phyloP scores from a whole-genome alignment of 2,113 vertebrate genomes.

The Spea multiplicata region DNA sequence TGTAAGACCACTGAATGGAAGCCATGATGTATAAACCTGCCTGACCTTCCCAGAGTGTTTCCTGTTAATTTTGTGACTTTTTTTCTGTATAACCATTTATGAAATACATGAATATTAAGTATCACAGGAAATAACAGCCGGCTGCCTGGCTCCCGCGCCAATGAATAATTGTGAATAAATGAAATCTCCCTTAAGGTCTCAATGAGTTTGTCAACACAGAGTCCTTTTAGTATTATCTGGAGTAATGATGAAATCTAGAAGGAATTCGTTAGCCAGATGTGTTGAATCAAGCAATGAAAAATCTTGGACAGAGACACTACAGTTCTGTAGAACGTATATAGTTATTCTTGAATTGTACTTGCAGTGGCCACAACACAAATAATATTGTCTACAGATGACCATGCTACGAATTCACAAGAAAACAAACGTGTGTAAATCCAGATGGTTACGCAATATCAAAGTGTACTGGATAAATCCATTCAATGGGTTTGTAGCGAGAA shows the following conservation, averaged over 20 bases:
- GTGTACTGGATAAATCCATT: no score
- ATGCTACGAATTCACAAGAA: background rate
- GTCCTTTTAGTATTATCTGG: conserved; percentile 38
- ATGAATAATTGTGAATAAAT: background rate
- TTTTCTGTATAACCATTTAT: background rate
- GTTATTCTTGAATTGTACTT: conserved; percentile 15
- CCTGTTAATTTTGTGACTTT: no score
- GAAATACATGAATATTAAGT: background rate
- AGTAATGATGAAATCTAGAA: conserved; percentile 49
- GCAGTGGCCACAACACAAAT: background rate
- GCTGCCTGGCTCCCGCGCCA: background rate
- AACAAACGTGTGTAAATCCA: no score
- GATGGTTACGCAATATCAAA: no score
- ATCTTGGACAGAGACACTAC: conserved; percentile 25
- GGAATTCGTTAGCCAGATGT: conserved; percentile 46
- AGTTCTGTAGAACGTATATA: conserved; percentile 19
- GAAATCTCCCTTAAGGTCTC: conserved; percentile 27
- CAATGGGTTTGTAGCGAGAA: no score
- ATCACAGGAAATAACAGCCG: background rate
- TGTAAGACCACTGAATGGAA: no score
- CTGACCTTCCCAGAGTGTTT: no score
- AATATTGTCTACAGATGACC: background rate
- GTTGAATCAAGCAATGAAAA: conserved; percentile 22
- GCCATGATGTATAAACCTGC: no score
- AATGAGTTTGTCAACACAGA: conserved; percentile 46